Conservation (phyloP, 2,113 vertebrate genomes). For the Diadophis punctatus region DNA sequence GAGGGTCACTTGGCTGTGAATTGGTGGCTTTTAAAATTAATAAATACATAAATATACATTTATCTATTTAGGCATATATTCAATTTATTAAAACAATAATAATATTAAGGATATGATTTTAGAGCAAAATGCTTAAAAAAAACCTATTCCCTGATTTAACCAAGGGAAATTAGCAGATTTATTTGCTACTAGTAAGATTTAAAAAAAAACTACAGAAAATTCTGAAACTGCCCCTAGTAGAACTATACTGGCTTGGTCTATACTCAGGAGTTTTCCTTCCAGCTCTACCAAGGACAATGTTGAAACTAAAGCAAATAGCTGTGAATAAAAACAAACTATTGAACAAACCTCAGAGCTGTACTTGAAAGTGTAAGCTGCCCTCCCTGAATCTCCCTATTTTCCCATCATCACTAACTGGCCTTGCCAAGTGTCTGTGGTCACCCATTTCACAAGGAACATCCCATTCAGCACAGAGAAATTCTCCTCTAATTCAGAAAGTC, state of each 20-base stretch:
- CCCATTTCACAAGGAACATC: slow-evolving; percentile 2
- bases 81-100: neutral
- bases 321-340: neutral
- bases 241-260: neutral
- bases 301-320: neutral
- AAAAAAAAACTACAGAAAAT: neutral
- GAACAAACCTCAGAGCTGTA: neutral
- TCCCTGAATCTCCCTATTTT: neutral
- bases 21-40: neutral
- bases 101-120: neutral
- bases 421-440: neutral
- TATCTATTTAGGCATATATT: neutral
- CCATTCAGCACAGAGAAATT: neutral
- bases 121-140: neutral
- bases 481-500: neutral
- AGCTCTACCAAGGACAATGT: neutral
- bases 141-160: neutral
- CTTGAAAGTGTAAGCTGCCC: neutral
- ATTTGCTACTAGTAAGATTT: neutral
- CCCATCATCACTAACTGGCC: neutral
- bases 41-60: neutral
- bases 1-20: neutral
- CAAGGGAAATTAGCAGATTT: neutral
- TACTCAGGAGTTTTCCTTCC: neutral
- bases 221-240: neutral